Base-by-base conservation (phyloP, 2,113 vertebrate genomes). In the Menidia beryllina region DNA sequence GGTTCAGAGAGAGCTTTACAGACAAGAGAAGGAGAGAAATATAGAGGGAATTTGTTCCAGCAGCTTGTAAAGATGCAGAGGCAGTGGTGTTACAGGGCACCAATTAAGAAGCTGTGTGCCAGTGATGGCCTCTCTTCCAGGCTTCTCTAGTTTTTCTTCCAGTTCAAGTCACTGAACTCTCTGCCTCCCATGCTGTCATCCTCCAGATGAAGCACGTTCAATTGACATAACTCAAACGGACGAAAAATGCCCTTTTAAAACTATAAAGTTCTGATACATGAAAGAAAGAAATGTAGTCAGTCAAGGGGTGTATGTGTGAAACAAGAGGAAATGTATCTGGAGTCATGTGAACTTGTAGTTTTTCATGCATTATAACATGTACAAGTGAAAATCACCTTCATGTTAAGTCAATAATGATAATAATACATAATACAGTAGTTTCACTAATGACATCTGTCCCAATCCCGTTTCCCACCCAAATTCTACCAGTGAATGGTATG, bases 81-180 rank as follows among this genome's bases (percentile, higher is more conserved):
- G 57, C 63, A 55, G 84, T 20, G 36, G 67, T 50, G 74, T 79
- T 88, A 79, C 76, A 82, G 72, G 70, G 63, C 77, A 26, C 88
- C 86, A 89, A 91, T 93, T 91, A 91, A 69, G 56, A 77, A 85
- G 58, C 74, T 69, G 70, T 75, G 75, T 83, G 7, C 34, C 81
- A 75, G 72, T 49, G 57, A 67, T 47, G 51, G 50, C 66, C 43
- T 79, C 58, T 84, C 59, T 23, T 82, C 61, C 52, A 82, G 69
- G 41, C 82, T 75, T 87, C 86, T 72, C 77, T 82, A 72, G 57
- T 51, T 69, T 49, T 67, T 80, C 53, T 17, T 54, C 74, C 72
- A 53, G 79, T 86, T 92, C 78, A 83, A 85, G 69, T 77, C 57
- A 66, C 45, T 55, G 39, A 75, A 54, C 82, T 63, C 67, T 70